phyloP scores from a whole-genome alignment of 2,797 vertebrate species.

The Neostethus bicornis region DNA sequence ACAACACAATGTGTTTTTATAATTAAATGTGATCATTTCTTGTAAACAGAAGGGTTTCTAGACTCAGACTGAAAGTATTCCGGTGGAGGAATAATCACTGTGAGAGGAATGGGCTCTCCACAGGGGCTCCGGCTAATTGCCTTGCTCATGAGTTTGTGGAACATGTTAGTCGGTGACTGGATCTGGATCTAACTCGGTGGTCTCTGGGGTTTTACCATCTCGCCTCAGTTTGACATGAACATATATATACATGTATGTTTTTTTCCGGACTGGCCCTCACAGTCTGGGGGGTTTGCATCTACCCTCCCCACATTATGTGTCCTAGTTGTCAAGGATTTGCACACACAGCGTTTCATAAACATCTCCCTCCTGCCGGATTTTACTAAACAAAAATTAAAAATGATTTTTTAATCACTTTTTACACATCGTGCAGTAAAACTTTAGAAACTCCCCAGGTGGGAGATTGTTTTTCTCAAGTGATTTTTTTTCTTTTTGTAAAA shows the following conservation, averaged over 20 bases:
- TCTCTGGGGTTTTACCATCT: conserved; percentile 76
- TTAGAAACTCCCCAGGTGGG: too few relatives aligned
- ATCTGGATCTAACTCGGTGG: conserved; percentile 70
- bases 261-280: too few relatives aligned
- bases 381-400: too few relatives aligned
- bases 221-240: conserved; percentile 70
- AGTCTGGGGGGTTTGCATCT: too few relatives aligned
- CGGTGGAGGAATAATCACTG: conserved; percentile 54
- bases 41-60: conserved; percentile 33
- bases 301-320: conserved; percentile 64
- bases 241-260: conserved; percentile 17
- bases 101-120: conserved; percentile 69
- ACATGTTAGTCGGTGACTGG: conserved; percentile 73
- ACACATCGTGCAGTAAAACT: too few relatives aligned
- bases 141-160: conserved; percentile 74
- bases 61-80: conserved; percentile 21
- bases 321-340: conserved; percentile 81
- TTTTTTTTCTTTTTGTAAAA: too few relatives aligned
- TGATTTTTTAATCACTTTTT: too few relatives aligned
- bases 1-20: conserved; percentile 11
- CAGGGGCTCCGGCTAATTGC: conserved; percentile 81
- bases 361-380: too few relatives aligned
- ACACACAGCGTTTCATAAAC: conserved; percentile 79
- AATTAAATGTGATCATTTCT: conserved; percentile 38
- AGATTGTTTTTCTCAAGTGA: too few relatives aligned